Conservation (phyloP, 2,888 invertebrate species). For the Scaeva pyrastri region DNA sequence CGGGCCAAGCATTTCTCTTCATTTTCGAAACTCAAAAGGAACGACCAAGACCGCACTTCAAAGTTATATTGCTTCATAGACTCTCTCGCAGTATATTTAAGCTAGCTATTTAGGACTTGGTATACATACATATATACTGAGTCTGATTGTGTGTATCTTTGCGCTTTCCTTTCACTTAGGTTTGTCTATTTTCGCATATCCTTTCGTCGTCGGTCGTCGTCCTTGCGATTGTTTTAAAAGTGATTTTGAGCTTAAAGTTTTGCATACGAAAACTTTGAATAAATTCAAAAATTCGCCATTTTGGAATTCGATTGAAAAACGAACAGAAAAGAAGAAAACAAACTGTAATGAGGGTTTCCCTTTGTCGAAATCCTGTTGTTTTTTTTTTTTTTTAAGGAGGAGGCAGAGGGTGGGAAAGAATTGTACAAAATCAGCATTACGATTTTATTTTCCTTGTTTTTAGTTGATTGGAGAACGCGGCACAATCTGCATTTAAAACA, state of each 20-base stretch:
- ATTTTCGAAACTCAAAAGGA: slow-evolving; percentile 46
- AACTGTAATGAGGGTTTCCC: slow-evolving; percentile 3
- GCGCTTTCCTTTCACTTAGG: background rate
- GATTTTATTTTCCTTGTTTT: background rate
- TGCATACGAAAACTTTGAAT: slow-evolving; percentile 19
- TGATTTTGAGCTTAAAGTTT: slow-evolving; percentile 24
- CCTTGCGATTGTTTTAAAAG: slow-evolving; percentile 15
- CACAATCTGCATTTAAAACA: slow-evolving; percentile 41
- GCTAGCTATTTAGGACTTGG: background rate
- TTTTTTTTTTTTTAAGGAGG: background rate
- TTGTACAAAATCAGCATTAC: slow-evolving; percentile 45
- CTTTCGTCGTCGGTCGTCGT: slow-evolving; percentile 10
- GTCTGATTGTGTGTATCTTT: background rate
- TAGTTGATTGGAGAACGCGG: slow-evolving; percentile 43
- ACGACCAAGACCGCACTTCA: slow-evolving; percentile 44
- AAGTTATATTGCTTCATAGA: slow-evolving; percentile 57
- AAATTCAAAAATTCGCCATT: slow-evolving; percentile 15
- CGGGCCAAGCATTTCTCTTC: slow-evolving; percentile 35
- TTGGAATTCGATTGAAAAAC: slow-evolving; percentile 14
- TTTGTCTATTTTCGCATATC: background rate
- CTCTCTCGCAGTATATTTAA: background rate
- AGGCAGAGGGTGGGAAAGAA: background rate
- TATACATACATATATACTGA: too few relatives aligned
- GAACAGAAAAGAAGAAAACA: background rate
- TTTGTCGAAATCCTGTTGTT: slow-evolving; percentile 17